Evolutionary conservation across 2,888 invertebrate genomes (phyloP), one percentile per base, ranked within the genome.

Genomic region (Polietes domitor): DNA sequence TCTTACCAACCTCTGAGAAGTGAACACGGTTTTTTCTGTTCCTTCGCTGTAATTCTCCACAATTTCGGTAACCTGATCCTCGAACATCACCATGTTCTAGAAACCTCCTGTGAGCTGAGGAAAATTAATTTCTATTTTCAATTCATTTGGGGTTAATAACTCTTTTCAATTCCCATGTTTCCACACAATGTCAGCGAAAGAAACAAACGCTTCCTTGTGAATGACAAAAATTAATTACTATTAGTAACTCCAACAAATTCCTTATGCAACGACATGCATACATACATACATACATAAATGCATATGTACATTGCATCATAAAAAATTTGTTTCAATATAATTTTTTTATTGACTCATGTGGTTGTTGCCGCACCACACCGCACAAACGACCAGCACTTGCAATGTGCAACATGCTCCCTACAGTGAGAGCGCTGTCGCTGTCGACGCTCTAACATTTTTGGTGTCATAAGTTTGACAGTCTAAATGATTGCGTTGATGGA

Each of bases 401-500:
- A 17, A 43, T 43, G 43, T 41, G 43, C 68, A 43, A 68, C 41
- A 43, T 43, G 68, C 43, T 41, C 37, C 65, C 65, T 37, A 37
- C 41, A 65, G 12, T 41, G 65, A 65, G 19, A 41, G 37, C 9
- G 32, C 32, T 32, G 32, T 3, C 7, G 37, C 37, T 68, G 15
- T 43, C 12, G 58, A 37, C 24, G 15, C 37, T 47, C 32, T 47
- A 71, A 76, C 77, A 71, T 72, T 47, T 55, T 58, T 5, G 71
- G 80, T 82, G 76, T 80, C 74, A 85, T 80, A 72, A 82, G 47
- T 86, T 80, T 82, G 84, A 85, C 86, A 86, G 81, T 58, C 76
- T 55, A 73, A 80, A 85, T 85, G 80, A 79, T 80, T 72, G 76
- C 77, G 86, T 68, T 86, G 86, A 86, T 80, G 84, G 82, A 86